phyloP scores from a whole-genome alignment of 92 coral and sea anemone genomes.

The Zoanthus gigantus region DNA sequence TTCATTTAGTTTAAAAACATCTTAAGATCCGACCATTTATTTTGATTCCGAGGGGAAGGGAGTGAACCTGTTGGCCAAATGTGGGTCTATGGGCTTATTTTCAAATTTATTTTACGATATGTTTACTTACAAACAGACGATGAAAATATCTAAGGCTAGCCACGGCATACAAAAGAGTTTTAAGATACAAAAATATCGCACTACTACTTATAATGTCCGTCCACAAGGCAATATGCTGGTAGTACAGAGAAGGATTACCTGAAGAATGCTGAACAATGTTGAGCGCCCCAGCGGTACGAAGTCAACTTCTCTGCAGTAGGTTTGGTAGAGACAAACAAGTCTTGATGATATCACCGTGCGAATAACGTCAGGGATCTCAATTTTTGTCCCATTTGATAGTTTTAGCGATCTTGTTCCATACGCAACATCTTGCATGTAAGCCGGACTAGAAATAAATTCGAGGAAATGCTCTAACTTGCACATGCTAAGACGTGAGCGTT shows the following conservation, averaged over 20 bases:
- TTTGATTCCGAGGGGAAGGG: conserved; percentile 21
- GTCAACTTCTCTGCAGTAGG: conserved; percentile 38
- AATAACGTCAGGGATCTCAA: conserved; percentile 48
- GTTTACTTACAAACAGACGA: conserved; percentile 19
- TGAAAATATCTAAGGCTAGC: neutral
- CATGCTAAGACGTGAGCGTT: conserved; percentile 7
- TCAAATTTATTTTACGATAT: conserved; percentile 9
- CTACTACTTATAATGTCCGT: neutral
- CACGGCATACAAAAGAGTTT: conserved; percentile 2
- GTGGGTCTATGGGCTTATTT: conserved; percentile 21
- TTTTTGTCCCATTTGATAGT: conserved; percentile 34
- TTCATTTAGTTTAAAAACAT: conserved; percentile 7
- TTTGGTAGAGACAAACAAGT: conserved; percentile 27
- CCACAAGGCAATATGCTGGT: neutral
- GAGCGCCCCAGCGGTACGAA: conserved; percentile 37
- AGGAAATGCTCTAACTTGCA: conserved; percentile 64
- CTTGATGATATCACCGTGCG: conserved; percentile 46
- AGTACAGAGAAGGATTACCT: conserved; percentile 32
- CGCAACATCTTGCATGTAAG: conserved; percentile 54
- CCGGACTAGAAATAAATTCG: conserved; percentile 59
- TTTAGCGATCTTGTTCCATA: conserved; percentile 37
- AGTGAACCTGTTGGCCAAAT: conserved; percentile 24
- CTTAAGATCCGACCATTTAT: conserved; percentile 15
- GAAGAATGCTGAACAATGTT: conserved; percentile 41
- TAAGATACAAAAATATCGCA: conserved; percentile 16